Evolutionary conservation across 2,888 invertebrate genomes (phyloP).

Genomic region (Rutpela maculata): DNA sequence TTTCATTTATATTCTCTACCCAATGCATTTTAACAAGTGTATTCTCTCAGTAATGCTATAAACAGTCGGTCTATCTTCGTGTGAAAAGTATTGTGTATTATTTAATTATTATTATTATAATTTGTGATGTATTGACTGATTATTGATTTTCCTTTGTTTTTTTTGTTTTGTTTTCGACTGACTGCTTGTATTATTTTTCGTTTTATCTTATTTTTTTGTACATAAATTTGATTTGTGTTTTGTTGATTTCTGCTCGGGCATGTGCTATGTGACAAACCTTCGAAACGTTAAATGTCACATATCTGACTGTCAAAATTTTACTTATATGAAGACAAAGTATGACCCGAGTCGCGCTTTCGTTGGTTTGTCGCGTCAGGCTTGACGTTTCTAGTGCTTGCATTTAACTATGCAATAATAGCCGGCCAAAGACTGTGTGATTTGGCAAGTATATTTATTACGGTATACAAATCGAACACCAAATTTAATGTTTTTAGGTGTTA

Average conservation of each 20-base stretch:
- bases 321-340: background rate
- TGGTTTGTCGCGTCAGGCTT: conserved; percentile 23
- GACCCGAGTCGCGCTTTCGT: conserved; percentile 1
- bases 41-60: conserved; percentile 58
- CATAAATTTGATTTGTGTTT: conserved; percentile 35
- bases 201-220: conserved; percentile 40
- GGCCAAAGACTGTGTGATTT: conserved; percentile 53
- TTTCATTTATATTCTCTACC: conserved; percentile 54
- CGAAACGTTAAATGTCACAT: background rate
- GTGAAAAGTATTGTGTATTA: conserved; percentile 62
- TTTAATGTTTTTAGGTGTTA: conserved; percentile 23
- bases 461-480: conserved; percentile 35
- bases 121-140: conserved; percentile 51
- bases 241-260: conserved; percentile 14
- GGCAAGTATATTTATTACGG: conserved; percentile 40
- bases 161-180: conserved; percentile 37
- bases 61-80: conserved; percentile 61
- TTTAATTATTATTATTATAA: conserved; percentile 60
- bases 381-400: conserved; percentile 45
- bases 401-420: conserved; percentile 48
- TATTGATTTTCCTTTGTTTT: conserved; percentile 43
- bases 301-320: background rate
- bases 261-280: conserved; percentile 10
- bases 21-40: conserved; percentile 57
- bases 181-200: conserved; percentile 40